Percentiles rank a stretch among this genome's conserved stretches.
phyloP scores from a whole-genome alignment of 2,797 vertebrate genomes.

The Simalia tracyae region DNA sequence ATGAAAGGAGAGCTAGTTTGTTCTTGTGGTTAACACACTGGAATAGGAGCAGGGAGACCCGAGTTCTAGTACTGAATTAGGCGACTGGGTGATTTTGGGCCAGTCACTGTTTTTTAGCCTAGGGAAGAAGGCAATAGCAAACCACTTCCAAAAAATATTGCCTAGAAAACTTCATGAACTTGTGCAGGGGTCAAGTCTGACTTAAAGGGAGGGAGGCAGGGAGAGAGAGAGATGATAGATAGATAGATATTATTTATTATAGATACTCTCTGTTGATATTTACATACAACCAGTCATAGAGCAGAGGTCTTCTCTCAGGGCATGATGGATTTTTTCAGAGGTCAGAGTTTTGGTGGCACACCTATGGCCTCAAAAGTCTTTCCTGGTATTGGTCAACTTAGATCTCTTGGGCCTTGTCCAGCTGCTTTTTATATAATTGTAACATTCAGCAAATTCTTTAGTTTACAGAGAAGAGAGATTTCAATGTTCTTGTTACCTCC shows the following conservation, averaged over 20 bases:
- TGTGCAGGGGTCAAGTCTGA: neutral
- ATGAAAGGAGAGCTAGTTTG: neutral
- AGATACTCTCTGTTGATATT: neutral
- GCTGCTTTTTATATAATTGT: neutral
- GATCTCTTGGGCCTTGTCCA: neutral
- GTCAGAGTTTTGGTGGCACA: neutral
- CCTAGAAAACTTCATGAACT: neutral
- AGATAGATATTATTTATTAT: neutral
- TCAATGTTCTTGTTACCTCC: neutral
- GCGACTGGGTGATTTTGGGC: neutral
- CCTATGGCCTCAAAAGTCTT: neutral
- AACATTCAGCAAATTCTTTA: neutral
- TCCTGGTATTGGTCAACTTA: neutral
- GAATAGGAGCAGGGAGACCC: neutral
- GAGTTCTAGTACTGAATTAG: neutral
- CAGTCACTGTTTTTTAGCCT: neutral
- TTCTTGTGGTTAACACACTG: neutral
- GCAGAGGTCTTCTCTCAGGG: neutral
- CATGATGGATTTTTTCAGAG: neutral
- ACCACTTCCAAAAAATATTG: neutral
- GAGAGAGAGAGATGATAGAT: neutral
- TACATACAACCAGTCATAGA: neutral
- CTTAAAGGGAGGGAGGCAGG: neutral
- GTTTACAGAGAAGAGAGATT: neutral
- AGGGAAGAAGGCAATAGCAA: neutral